A percentile compares a stretch with the other conserved stretches of the same genome.
These are phyloP conservation scores for Smittia aterrima DNA, from an alignment of 2,888 invertebrate species.

Conservation along the genomic window DNA sequence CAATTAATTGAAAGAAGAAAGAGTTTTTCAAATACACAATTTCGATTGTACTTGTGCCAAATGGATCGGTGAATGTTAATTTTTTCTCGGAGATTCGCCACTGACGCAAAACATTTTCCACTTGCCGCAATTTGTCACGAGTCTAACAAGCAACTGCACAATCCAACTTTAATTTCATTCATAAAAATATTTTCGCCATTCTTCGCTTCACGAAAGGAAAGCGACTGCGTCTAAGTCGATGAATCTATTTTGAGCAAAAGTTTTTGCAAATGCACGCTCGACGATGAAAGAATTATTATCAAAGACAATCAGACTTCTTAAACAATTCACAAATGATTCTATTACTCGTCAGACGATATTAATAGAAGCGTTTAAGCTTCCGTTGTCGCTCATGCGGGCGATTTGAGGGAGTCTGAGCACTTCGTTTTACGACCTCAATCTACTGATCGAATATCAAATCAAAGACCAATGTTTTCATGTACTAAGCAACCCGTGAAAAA, in stretches of 20 bases:
- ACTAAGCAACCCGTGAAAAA: background rate
- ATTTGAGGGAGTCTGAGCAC: too few relatives aligned
- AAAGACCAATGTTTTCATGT: too few relatives aligned
- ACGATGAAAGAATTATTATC: too few relatives aligned
- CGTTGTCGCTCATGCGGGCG: too few relatives aligned
- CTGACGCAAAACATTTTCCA: background rate
- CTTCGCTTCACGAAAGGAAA: background rate
- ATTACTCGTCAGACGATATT: too few relatives aligned
- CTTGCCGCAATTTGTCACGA: background rate
- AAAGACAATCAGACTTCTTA: too few relatives aligned
- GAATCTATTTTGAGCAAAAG: background rate
- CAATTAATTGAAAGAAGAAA: background rate
- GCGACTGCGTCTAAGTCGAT: background rate
- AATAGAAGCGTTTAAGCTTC: too few relatives aligned
- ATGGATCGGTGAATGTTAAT: background rate
- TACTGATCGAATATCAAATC: too few relatives aligned
- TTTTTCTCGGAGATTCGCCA: background rate
- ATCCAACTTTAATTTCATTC: too few relatives aligned
- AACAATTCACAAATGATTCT: too few relatives aligned
- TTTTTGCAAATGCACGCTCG: too few relatives aligned
- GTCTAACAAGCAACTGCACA: background rate
- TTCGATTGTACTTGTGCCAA: constrained; percentile 18
- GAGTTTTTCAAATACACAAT: background rate
- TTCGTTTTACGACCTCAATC: too few relatives aligned
- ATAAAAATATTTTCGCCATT: background rate